Conservation (phyloP, 2,113 vertebrate species). For the Rattus rattus region DNA sequence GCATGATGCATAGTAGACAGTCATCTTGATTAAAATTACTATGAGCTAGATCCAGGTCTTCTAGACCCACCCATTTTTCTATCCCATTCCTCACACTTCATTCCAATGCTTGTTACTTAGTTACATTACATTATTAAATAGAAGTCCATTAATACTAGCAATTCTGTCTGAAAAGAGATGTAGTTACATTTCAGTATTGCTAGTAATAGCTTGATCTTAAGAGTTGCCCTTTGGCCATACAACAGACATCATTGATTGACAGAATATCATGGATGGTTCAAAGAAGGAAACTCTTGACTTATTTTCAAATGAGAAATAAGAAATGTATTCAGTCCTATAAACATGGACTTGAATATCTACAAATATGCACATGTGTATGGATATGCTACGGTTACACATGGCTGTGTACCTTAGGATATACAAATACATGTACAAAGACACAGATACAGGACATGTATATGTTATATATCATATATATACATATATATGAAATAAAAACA, state of each 20-base stretch:
- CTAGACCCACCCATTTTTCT: background rate
- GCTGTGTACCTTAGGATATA: background rate
- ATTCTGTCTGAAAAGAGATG: background rate
- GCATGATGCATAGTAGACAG: slow-evolving; percentile 50
- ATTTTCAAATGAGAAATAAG: background rate
- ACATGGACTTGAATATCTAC: background rate
- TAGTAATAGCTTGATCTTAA: background rate
- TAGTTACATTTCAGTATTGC: background rate
- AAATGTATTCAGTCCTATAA: background rate
- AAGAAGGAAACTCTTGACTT: background rate
- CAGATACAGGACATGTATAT: background rate
- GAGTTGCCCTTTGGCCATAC: background rate
- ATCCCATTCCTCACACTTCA: background rate
- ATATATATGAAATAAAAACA: background rate
- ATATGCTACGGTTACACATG: background rate
- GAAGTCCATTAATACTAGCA: background rate
- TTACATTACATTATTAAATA: background rate
- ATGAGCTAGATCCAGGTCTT: background rate
- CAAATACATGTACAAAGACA: background rate
- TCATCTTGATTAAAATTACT: slow-evolving; percentile 52
- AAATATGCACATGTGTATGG: background rate
- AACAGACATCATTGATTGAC: background rate
- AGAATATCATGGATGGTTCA: background rate
- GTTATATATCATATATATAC: background rate
- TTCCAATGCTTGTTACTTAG: background rate